Base-by-base conservation (phyloP, 2,888 invertebrate species). In the Eilema caniola region DNA sequence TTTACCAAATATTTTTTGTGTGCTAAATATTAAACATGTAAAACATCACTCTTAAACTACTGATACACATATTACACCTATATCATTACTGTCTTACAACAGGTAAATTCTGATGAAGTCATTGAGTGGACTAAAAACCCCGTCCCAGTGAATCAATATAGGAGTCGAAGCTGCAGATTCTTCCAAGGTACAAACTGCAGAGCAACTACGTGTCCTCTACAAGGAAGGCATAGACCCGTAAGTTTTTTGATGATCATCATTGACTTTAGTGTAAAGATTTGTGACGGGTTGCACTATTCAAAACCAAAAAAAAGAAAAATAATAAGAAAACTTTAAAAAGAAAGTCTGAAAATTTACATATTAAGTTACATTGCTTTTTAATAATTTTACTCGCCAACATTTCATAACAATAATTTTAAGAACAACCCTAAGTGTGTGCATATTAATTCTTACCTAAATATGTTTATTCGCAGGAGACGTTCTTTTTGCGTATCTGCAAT, bases 91-190 rank as follows among this genome's bases (percentile, higher is more conserved):
- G 37, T 47, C 56, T 66, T 3, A 23, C 1, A 81, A 20, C 77
- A 96, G 95, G 95, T 95, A 0, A 92, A 92, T 64, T 84, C 93
- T 0, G 81, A 85, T 10, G 94, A 95, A 75, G 96, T 96, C 0
- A 85, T 96, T 11, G 93, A 96, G 61, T 97, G 96, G 96, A 90
- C 96, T 0, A 92, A 93, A 82, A 90, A 96, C 67, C 96, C 97
- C 0, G 83, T 93, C 0, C 90, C 95, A 0, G 28, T 96, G 0
- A 74, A 87, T 2, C 87, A 93, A 67, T 96, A 93, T 77, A 76
- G 57, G 2, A 20, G 37, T 0, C 78, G 83, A 61, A 63, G 82
- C 0, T 93, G 93, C 83, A 87, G 72, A 20, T 57, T 62, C 0
- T 75, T 80, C 60, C 33, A 20, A 0, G 73, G 79, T 0, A 81